Evolutionary conservation across 92 coral and sea anemone genomes (phyloP).

Genomic region (Paragorgia papillata): DNA sequence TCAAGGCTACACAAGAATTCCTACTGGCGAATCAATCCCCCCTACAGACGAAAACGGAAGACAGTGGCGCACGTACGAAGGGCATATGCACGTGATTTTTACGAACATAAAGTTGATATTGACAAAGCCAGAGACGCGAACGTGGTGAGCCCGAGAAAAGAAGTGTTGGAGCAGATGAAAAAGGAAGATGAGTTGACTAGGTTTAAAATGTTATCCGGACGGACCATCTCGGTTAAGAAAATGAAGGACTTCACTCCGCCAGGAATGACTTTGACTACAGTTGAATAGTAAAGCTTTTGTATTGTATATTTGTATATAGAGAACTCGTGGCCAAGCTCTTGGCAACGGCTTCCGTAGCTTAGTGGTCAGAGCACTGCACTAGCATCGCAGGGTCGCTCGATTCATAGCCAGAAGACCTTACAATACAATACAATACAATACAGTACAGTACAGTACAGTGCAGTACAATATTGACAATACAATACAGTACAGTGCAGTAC

Average conservation of each 20-base stretch:
- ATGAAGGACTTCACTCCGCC: constrained; percentile 34
- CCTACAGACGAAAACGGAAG: constrained; percentile 72
- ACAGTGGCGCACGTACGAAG: constrained; percentile 74
- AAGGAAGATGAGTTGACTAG: constrained; percentile 6
- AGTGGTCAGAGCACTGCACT: too few species aligned
- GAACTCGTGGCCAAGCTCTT: too few species aligned
- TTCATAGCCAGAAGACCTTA: too few species aligned
- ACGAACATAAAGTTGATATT: constrained; percentile 69
- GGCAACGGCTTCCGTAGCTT: too few species aligned
- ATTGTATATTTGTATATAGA: too few species aligned
- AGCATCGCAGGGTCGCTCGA: too few species aligned
- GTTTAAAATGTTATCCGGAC: constrained; percentile 15
- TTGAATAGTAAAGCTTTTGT: background rate
- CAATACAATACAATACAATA: too few species aligned
- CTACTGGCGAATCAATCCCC: constrained; percentile 79
- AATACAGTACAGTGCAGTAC: too few species aligned
- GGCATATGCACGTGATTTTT: constrained; percentile 73
- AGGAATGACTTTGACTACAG: constrained; percentile 17
- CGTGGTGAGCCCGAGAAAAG: background rate
- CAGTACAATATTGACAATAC: too few species aligned
- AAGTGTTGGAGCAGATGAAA: background rate
- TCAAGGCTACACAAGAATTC: constrained; percentile 81
- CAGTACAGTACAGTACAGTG: too few species aligned
- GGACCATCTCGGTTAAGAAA: constrained; percentile 17
- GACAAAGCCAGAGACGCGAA: constrained; percentile 12